Conservation (phyloP, 2,797 vertebrate species). For the Eidolon dupreanum region DNA sequence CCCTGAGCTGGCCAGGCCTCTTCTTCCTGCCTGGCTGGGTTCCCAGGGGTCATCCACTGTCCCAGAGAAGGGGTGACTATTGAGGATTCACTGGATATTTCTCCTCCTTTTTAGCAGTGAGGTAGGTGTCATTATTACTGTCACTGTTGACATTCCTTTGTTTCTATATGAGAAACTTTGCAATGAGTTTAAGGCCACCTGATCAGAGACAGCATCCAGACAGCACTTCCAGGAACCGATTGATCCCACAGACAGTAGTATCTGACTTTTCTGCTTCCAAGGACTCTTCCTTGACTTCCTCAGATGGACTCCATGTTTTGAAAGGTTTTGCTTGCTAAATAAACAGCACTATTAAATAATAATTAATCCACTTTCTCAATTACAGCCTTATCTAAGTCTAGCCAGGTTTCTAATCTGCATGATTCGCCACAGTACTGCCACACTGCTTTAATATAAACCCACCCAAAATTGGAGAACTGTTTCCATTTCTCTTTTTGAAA, state of each 20-base stretch:
- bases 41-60: neutral
- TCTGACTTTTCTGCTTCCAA: neutral
- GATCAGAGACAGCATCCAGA: neutral
- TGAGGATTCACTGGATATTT: neutral
- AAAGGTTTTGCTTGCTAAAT: neutral
- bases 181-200: neutral
- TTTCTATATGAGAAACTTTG: neutral
- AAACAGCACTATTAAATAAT: constrained; percentile 40
- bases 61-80: neutral
- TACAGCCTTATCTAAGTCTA: neutral
- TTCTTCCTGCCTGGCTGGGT: neutral
- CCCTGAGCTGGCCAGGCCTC: neutral
- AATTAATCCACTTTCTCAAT: constrained; percentile 41
- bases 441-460: neutral
- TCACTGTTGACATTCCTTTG: neutral
- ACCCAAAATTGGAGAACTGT: fast-evolving
- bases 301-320: neutral
- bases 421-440: neutral
- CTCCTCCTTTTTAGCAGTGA: neutral
- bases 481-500: neutral
- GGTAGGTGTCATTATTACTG: no score
- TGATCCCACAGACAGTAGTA: neutral
- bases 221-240: neutral
- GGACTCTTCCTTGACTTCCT: neutral
- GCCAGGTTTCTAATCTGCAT: neutral